Evolutionary conservation across 2,113 vertebrate genomes (phyloP).

Genomic region (Pandion haliaetus): DNA sequence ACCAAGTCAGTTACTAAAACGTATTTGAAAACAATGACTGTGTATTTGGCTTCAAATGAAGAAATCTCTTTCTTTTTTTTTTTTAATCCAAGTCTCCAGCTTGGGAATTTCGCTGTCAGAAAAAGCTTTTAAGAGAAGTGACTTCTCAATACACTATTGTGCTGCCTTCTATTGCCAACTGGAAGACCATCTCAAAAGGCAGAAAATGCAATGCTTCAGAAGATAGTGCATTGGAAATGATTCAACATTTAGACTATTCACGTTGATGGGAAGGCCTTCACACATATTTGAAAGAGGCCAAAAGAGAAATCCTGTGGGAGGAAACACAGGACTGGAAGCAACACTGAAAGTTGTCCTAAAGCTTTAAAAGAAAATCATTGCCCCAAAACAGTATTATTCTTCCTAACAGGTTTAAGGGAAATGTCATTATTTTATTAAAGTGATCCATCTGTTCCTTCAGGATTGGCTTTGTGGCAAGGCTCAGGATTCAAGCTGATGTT

Average conservation of each 20-base stretch:
- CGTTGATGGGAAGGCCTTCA: background rate
- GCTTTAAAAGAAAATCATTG: background rate
- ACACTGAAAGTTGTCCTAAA: background rate
- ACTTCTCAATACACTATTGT: background rate
- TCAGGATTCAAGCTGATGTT: background rate
- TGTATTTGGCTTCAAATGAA: background rate
- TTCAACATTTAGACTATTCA: slow-evolving; percentile 20
- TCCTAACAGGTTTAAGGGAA: slow-evolving; percentile 39
- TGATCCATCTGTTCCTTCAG: background rate
- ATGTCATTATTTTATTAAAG: slow-evolving; percentile 49
- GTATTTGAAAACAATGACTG: background rate
- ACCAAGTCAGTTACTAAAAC: background rate
- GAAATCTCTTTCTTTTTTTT: background rate
- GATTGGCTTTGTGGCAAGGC: background rate
- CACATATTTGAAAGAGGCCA: background rate
- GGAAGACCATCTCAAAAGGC: slow-evolving; percentile 6
- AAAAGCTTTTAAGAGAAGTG: background rate
- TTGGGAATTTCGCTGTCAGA: background rate
- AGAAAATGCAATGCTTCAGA: background rate
- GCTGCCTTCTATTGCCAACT: background rate
- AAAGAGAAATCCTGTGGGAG: background rate
- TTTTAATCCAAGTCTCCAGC: background rate
- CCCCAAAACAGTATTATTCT: background rate
- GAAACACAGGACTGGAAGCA: background rate
- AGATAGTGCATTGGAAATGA: background rate